phyloP scores from a whole-genome alignment of 2,888 invertebrate genomes.

The Nesidiocoris tenuis region DNA sequence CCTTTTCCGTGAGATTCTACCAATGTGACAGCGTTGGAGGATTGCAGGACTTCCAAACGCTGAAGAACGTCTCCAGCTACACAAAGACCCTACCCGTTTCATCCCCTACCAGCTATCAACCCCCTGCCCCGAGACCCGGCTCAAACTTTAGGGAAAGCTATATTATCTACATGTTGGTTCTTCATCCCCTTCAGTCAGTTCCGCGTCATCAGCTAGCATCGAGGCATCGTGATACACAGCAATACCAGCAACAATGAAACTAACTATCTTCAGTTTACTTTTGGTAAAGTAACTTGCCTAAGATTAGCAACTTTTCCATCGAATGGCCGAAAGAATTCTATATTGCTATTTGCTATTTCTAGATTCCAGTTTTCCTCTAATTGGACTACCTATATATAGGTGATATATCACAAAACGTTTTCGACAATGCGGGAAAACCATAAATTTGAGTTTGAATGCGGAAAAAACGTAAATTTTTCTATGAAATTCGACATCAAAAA shows the following conservation, averaged over 20 bases:
- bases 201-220: background rate
- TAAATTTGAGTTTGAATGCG: too few relatives aligned
- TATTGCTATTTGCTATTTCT: too few relatives aligned
- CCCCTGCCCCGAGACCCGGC: background rate
- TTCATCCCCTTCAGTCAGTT: background rate
- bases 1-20: background rate
- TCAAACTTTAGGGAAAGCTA: background rate
- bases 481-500: too few relatives aligned
- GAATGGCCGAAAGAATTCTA: too few relatives aligned
- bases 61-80: background rate
- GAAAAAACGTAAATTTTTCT: too few relatives aligned
- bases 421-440: too few relatives aligned
- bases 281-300: constrained; percentile 26
- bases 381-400: too few relatives aligned
- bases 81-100: background rate
- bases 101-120: background rate
- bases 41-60: background rate
- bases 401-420: too few relatives aligned
- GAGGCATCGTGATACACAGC: background rate
- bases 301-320: too few relatives aligned
- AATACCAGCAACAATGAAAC: constrained; percentile 5
- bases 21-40: background rate
- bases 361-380: too few relatives aligned
- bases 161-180: background rate
- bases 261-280: constrained; percentile 31